Evolutionary conservation across 2,888 invertebrate genomes (phyloP).

Genomic region (Megamerina dolium): DNA sequence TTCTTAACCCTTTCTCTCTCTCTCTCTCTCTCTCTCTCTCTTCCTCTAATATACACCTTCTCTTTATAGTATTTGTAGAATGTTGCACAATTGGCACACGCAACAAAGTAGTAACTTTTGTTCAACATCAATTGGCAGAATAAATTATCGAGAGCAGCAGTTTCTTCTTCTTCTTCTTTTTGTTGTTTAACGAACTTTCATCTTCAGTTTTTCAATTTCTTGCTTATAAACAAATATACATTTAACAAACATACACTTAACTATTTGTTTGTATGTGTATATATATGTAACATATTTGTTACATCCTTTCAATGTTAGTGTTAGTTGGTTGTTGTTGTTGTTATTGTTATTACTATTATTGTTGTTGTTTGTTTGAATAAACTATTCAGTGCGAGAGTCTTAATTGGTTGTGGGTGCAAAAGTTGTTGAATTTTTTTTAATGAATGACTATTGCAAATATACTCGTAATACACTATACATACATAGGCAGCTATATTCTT

Average conservation of each 20-base stretch:
- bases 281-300: background rate
- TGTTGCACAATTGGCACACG: too few relatives aligned
- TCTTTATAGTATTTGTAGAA: too few relatives aligned
- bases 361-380: constrained; percentile 1
- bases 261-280: background rate
- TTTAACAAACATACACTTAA: background rate
- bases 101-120: constrained; percentile 9
- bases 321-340: background rate
- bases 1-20: background rate
- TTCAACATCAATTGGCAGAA: constrained; percentile 15
- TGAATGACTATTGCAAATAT: too few relatives aligned
- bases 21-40: constrained; percentile 6
- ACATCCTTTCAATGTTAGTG: background rate
- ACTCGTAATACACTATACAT: too few relatives aligned
- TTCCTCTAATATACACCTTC: too few relatives aligned
- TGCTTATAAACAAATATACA: too few relatives aligned
- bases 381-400: constrained; percentile 5
- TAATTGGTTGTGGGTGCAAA: constrained; percentile 7
- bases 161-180: background rate
- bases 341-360: background rate
- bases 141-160: constrained; percentile 17
- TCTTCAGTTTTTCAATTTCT: constrained; percentile 7
- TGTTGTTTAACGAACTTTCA: constrained; percentile 8
- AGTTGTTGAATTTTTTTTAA: constrained; percentile 4
- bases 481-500: too few relatives aligned